Evolutionary conservation across 2,888 invertebrate genomes (phyloP).

Genomic region (Hemistola chrysoprasaria): DNA sequence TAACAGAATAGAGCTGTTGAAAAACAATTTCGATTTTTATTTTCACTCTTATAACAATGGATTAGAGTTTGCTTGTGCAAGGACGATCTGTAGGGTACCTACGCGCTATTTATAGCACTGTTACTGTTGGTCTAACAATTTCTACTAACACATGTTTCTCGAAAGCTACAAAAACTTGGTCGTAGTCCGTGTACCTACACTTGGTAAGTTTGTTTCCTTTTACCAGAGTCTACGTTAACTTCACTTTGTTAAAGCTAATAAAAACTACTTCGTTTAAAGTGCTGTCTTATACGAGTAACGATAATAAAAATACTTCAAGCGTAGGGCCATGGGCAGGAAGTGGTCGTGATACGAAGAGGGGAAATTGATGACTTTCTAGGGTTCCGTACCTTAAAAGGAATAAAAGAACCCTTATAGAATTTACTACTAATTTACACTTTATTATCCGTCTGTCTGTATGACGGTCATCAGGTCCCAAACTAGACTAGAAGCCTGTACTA

Average conservation of each 20-base stretch:
- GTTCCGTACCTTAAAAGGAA: too few relatives aligned
- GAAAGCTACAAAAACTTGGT: constrained; percentile 7
- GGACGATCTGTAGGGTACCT: too few relatives aligned
- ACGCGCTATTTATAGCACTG: background rate
- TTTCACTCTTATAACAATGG: background rate
- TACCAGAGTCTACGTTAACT: constrained; percentile 9
- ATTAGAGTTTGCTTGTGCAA: background rate
- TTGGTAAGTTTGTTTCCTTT: constrained; percentile 11
- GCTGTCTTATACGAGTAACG: too few relatives aligned
- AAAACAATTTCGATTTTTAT: background rate
- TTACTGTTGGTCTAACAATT: constrained; percentile 3
- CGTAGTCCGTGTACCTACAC: background rate
- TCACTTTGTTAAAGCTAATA: constrained; percentile 7
- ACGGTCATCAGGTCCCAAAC: too few relatives aligned
- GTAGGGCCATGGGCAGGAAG: too few relatives aligned
- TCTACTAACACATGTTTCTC: constrained; percentile 10
- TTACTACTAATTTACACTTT: too few relatives aligned
- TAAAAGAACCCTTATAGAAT: too few relatives aligned
- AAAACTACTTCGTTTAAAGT: background rate
- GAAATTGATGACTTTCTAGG: too few relatives aligned
- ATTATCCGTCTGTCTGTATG: too few relatives aligned
- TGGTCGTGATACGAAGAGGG: too few relatives aligned
- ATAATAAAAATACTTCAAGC: too few relatives aligned
- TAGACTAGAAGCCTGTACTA: too few relatives aligned
- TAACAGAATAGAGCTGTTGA: background rate